Evolutionary conservation across 2,888 invertebrate genomes (phyloP).

Genomic region (Perithous albicinctus): DNA sequence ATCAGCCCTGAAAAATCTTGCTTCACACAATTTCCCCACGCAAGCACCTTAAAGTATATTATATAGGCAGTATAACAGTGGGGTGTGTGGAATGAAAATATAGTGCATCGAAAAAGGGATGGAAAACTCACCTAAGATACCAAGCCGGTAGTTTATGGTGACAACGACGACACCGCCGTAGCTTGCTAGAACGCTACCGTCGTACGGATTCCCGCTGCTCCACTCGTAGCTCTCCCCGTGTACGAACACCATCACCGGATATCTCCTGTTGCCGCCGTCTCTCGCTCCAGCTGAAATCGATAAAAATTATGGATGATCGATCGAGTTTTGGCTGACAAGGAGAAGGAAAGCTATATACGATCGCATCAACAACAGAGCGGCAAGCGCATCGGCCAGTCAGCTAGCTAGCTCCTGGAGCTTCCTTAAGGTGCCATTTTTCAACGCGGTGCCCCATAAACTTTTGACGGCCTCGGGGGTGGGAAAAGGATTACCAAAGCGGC

Average conservation of each 20-base stretch:
- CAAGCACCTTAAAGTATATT: neutral
- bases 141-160: slow-evolving; percentile 93
- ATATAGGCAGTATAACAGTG: neutral
- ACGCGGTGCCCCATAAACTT: slow-evolving; percentile 69
- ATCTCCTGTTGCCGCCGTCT: slow-evolving; percentile 86
- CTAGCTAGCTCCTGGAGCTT: slow-evolving; percentile 10
- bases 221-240: slow-evolving; percentile 99
- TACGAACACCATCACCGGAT: slow-evolving; percentile 97
- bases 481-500: slow-evolving; percentile 70
- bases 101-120: slow-evolving; percentile 5
- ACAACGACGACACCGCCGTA: slow-evolving; percentile 96
- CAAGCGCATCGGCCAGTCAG: slow-evolving; percentile 35
- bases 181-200: slow-evolving; percentile 97
- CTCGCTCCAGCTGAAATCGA: slow-evolving; percentile 70
- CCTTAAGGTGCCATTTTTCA: slow-evolving; percentile 74
- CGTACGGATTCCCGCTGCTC: slow-evolving; percentile 99
- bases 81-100: slow-evolving; percentile 11
- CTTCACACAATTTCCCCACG: slow-evolving; percentile 17
- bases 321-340: slow-evolving; percentile 60
- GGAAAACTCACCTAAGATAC: slow-evolving; percentile 89
- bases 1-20: slow-evolving; percentile 3
- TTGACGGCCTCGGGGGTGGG: slow-evolving; percentile 69
- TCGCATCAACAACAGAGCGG: neutral
- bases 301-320: slow-evolving; percentile 79
- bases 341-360: neutral